These are phyloP conservation scores for Orius insidiosus DNA, from an alignment of 1,140 invertebrate species.

Conservation along the genomic window DNA sequence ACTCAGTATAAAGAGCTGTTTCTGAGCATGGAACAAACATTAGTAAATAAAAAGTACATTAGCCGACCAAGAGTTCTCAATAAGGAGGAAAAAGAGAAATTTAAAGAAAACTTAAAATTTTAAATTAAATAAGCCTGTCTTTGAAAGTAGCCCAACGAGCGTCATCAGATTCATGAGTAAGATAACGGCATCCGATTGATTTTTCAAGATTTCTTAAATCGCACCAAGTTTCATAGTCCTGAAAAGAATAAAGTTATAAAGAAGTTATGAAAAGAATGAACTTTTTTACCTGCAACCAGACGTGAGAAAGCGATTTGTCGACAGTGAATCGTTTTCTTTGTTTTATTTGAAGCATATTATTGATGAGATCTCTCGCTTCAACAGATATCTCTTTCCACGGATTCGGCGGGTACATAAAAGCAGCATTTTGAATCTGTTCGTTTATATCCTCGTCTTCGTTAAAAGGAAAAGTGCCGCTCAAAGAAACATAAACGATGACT, in stretches of 20 bases:
- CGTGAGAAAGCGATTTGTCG: slow-evolving; percentile 85
- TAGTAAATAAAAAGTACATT: no score
- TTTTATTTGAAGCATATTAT: slow-evolving; percentile 95
- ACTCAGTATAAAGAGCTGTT: no score
- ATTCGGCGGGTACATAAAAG: slow-evolving; percentile 97
- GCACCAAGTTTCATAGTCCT: slow-evolving; percentile 92
- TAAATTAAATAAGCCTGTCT: slow-evolving; percentile 2
- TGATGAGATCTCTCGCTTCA: slow-evolving; percentile 93
- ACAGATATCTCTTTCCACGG: slow-evolving; percentile 97
- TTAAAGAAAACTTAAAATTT: neutral
- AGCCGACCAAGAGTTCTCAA: neutral
- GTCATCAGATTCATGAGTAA: slow-evolving; percentile 94
- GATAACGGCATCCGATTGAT: slow-evolving; percentile 65
- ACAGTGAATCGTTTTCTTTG: slow-evolving; percentile 92
- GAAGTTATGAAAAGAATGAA: neutral
- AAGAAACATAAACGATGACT: slow-evolving; percentile 91
- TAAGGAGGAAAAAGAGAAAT: neutral
- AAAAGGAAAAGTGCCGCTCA: slow-evolving; percentile 96
- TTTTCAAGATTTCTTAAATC: slow-evolving; percentile 79
- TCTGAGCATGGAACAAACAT: no score
- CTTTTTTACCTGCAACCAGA: slow-evolving; percentile 71
- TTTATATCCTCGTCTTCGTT: slow-evolving; percentile 99
- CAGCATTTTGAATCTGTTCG: slow-evolving; percentile 98
- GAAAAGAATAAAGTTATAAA: slow-evolving; percentile 19
- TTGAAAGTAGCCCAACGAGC: slow-evolving; percentile 52